phyloP scores from a whole-genome alignment of 2,113 vertebrate genomes.

The Plecotus auritus region DNA sequence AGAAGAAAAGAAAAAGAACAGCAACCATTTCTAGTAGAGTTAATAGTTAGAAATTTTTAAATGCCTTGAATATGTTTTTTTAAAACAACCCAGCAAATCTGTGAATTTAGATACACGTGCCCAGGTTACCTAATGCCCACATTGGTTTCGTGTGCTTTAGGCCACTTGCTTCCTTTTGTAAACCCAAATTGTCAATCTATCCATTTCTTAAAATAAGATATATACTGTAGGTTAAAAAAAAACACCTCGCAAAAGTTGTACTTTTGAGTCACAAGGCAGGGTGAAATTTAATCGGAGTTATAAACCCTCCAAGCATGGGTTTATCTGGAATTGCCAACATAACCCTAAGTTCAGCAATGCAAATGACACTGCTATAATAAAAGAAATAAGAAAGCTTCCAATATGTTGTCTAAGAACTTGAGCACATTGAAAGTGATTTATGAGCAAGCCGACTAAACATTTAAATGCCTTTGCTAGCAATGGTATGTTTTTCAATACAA shows the following conservation, averaged over 20 bases:
- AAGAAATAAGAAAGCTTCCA: slow-evolving; percentile 71
- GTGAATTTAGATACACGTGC: not conserved
- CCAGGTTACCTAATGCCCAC: not conserved
- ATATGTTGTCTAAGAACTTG: slow-evolving; percentile 65
- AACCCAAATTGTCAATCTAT: slow-evolving; percentile 16
- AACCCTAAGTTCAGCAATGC: slow-evolving; percentile 67
- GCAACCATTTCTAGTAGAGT: not conserved
- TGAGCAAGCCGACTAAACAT: slow-evolving; percentile 61
- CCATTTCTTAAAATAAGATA: slow-evolving; percentile 39
- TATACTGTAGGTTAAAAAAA: slow-evolving; percentile 14
- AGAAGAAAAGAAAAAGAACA: not conserved
- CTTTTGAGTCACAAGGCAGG: slow-evolving; percentile 51
- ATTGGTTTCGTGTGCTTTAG: not conserved
- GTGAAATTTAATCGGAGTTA: slow-evolving; percentile 69
- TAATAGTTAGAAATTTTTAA: not conserved
- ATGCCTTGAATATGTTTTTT: not conserved
- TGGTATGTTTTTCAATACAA: slow-evolving; percentile 75
- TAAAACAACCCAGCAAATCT: not conserved
- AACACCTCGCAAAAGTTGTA: slow-evolving; percentile 36
- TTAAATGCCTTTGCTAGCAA: slow-evolving; percentile 72
- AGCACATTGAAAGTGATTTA: slow-evolving; percentile 71
- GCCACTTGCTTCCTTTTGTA: not conserved
- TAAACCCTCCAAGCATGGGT: slow-evolving; percentile 57
- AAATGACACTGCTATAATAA: slow-evolving; percentile 68
- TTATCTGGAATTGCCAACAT: slow-evolving; percentile 69